Evolutionary conservation across 1,140 invertebrate species (phyloP).

Genomic region (Sitodiplosis mosellana): DNA sequence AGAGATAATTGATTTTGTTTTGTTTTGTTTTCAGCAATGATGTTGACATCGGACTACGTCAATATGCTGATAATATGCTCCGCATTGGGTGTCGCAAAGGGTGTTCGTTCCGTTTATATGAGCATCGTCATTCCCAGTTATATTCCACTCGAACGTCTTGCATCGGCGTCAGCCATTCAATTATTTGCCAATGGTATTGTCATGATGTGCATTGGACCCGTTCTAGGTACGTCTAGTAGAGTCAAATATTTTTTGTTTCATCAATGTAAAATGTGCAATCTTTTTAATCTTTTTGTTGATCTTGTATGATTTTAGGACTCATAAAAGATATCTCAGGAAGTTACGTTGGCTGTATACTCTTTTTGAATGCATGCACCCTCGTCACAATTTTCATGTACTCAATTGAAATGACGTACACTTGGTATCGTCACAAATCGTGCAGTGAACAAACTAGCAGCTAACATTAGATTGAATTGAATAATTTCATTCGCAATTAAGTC

Average conservation of each 20-base stretch:
- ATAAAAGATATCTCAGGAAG: not conserved
- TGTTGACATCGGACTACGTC: not conserved
- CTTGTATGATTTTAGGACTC: not conserved
- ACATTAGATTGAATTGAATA: no score
- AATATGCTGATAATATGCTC: not conserved
- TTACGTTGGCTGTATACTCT: not conserved
- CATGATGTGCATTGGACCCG: slow-evolving; percentile 35
- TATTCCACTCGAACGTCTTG: slow-evolving; percentile 37
- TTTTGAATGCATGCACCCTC: not conserved
- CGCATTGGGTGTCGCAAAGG: slow-evolving; percentile 42
- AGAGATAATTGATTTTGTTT: no score
- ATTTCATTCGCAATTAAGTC: no score
- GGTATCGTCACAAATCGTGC: no score
- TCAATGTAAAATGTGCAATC: no score
- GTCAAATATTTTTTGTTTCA: not conserved
- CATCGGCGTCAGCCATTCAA: slow-evolving; percentile 43
- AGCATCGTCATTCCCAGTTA: slow-evolving; percentile 45
- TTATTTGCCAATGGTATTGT: slow-evolving; percentile 40
- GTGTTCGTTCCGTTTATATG: slow-evolving; percentile 46
- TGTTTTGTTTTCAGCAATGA: not conserved
- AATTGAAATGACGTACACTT: no score
- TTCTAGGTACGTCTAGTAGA: slow-evolving; percentile 32
- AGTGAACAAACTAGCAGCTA: no score
- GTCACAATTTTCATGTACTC: not conserved
- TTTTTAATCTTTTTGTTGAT: no score